These are phyloP conservation scores for Tenthredo scrophulariae DNA, from an alignment of 2,888 invertebrate species.

Conservation along the genomic window DNA sequence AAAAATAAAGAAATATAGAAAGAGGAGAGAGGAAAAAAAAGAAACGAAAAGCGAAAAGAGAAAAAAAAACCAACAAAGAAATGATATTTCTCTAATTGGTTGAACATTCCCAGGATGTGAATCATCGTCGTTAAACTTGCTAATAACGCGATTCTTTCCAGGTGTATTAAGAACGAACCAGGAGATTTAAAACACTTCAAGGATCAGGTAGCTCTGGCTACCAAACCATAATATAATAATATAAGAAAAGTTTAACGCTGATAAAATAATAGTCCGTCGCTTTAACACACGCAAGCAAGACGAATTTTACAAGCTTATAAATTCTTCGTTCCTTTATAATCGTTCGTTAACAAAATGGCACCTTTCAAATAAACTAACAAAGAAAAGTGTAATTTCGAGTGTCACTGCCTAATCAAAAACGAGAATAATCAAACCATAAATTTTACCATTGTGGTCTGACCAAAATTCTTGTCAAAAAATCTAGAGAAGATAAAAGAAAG, in stretches of 20 bases:
- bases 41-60: too few relatives aligned
- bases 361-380: conserved; percentile 30
- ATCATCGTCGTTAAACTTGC: conserved; percentile 40
- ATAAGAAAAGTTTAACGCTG: not conserved
- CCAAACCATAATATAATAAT: conserved; percentile 17
- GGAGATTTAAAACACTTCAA: conserved; percentile 5
- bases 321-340: conserved; percentile 19
- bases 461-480: not conserved
- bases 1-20: not conserved
- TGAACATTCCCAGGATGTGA: conserved; percentile 38
- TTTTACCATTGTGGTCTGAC: not conserved
- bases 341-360: conserved; percentile 29
- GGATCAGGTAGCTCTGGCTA: conserved; percentile 40
- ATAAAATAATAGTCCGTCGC: not conserved
- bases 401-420: not conserved
- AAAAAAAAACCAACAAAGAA: conserved; percentile 2
- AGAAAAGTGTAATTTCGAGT: not conserved
- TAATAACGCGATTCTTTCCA: conserved; percentile 48
- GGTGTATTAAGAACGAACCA: conserved; percentile 34
- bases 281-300: not conserved
- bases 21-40: too few relatives aligned
- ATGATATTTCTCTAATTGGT: conserved; percentile 37
- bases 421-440: not conserved
- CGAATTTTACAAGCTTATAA: not conserved
- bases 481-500: not conserved